These are phyloP conservation scores for Takifugu flavidus DNA, from an alignment of 2,113 vertebrate genomes.

Conservation along the genomic window DNA sequence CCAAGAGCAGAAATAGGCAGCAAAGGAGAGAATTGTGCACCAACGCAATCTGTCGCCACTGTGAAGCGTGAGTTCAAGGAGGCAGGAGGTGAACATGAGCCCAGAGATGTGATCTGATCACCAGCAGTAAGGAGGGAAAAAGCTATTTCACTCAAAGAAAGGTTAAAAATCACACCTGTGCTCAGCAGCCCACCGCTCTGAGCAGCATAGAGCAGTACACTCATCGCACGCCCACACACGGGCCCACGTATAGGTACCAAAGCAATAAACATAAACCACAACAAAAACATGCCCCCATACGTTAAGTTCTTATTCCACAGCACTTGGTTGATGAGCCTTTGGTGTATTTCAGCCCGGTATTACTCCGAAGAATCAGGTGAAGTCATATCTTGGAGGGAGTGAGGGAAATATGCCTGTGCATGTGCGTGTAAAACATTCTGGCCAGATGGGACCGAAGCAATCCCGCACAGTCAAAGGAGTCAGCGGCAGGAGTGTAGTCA, in stretches of 20 bases:
- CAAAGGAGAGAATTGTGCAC: too few relatives aligned
- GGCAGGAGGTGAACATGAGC: too few relatives aligned
- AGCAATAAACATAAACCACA: not conserved
- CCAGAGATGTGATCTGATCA: slow-evolving; percentile 6
- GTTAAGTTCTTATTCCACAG: not conserved
- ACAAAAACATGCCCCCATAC: not conserved
- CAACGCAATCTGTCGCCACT: too few relatives aligned
- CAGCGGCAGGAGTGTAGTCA: slow-evolving; percentile 72
- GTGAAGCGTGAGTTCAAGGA: too few relatives aligned
- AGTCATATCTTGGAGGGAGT: not conserved
- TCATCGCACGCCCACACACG: slow-evolving; percentile 37
- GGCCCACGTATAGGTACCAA: not conserved
- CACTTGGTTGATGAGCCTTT: not conserved
- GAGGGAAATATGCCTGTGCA: not conserved
- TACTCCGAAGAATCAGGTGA: too few relatives aligned
- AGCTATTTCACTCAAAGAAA: slow-evolving; percentile 34
- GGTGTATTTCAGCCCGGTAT: too few relatives aligned
- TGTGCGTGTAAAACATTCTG: slow-evolving; percentile 68
- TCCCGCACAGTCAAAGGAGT: slow-evolving; percentile 75
- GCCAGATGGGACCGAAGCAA: slow-evolving; percentile 79
- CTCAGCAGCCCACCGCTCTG: slow-evolving; percentile 27
- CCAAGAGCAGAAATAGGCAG: not conserved
- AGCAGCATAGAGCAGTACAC: slow-evolving; percentile 12
- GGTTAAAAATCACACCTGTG: slow-evolving; percentile 3
- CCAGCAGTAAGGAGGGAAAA: slow-evolving; percentile 5